phyloP scores from a whole-genome alignment of 2,797 vertebrate species.

The Neostethus bicornis region DNA sequence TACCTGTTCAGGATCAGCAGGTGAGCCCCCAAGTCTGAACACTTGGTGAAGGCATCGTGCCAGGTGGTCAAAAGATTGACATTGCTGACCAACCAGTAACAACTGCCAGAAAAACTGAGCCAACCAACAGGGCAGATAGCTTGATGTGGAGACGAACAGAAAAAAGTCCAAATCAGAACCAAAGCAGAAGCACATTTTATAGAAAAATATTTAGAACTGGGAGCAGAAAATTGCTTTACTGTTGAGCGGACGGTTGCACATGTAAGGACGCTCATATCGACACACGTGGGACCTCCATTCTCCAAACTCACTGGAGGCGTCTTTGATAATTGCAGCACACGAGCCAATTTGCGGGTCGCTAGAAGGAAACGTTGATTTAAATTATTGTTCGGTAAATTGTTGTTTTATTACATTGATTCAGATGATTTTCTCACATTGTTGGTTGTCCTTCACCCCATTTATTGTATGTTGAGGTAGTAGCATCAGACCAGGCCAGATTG shows the following conservation, averaged over 20 bases:
- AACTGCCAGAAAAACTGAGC: slow-evolving; percentile 77
- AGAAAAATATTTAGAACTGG: too few relatives aligned
- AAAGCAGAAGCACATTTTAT: neutral
- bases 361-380: slow-evolving; percentile 24
- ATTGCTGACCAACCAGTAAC: slow-evolving; percentile 83
- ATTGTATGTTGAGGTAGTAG: neutral
- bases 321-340: slow-evolving; percentile 73
- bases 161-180: slow-evolving; percentile 1
- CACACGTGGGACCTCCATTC: slow-evolving; percentile 78
- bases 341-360: slow-evolving; percentile 70
- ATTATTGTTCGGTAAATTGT: neutral
- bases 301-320: slow-evolving; percentile 55
- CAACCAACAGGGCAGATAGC: slow-evolving; percentile 81
- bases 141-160: slow-evolving; percentile 26
- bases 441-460: slow-evolving; percentile 73
- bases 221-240: slow-evolving; percentile 62
- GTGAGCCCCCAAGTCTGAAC: slow-evolving; percentile 59
- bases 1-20: slow-evolving; percentile 80
- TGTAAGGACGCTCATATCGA: slow-evolving; percentile 78
- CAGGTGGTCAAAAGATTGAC: slow-evolving; percentile 77
- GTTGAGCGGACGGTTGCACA: slow-evolving; percentile 80
- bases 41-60: slow-evolving; percentile 73
- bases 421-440: slow-evolving; percentile 54
- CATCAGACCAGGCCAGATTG: slow-evolving; percentile 76
- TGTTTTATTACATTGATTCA: accelerated